Evolutionary conservation across 2,797 vertebrate species (phyloP), one percentile per base, ranked within the genome.

Genomic region (Phataginus tetradactyla): DNA sequence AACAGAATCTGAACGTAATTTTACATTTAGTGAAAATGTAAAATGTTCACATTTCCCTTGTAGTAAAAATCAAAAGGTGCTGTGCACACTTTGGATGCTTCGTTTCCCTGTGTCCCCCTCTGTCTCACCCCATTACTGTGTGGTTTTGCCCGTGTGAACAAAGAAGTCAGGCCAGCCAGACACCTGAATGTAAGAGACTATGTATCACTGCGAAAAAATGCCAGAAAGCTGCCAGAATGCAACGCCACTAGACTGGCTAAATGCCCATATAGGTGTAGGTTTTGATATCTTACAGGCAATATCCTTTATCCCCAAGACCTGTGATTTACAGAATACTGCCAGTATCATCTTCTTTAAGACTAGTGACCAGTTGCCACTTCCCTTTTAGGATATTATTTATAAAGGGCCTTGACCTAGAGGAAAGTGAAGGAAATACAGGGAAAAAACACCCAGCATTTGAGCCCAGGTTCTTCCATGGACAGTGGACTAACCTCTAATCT

Each of bases 21-120:
- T 71, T 51, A 23, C 4, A 21, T 4, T 51, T 21, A 21, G 1
- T n/a, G n/a, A 75, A 51, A 75, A 53, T 32, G 45, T 51, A 53
- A 75, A 75, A 53, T n/a, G n/a, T 75, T 75, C 20, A 53, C 11
- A 2, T 64, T 83, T 80, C n/a, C 13, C 51, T 68, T 68, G 71
- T 34, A 64, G 21, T 27, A 49, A 64, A 87, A n/a, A 21, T 27
- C 27, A 25, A n/a, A 25, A 42, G 8, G 12, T 51, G 11, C 13
- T 1, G 0, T 4, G 10, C 37, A 49, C 17, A 2, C n/a, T 21
- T 77, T 11, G 23, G 27, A 7, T 20, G 69, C 45, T 25, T 13
- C 9, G 45, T 68, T 34, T 74, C 55, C 25, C 34, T 6, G 23
- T 11, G 32, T 64, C 27, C 39, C 15, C 37, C 32, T 55, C 53